A percentile compares a stretch with the other conserved stretches of the same genome.
Conservation (phyloP, 2,797 vertebrate species). For the Ptychobarbus kaznakovi region DNA sequence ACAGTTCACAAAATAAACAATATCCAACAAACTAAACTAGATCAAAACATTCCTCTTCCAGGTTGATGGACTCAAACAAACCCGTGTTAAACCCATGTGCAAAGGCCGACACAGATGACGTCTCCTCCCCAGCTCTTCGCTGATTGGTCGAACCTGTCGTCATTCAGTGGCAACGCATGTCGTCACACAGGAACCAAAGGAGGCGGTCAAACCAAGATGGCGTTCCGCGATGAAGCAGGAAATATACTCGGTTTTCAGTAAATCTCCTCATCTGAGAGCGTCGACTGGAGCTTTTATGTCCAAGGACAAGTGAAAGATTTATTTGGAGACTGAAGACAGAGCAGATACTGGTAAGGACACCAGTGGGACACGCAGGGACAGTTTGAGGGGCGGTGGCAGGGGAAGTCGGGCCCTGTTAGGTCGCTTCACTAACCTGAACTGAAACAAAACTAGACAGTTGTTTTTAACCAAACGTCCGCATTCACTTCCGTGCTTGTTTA, state of each 20-base stretch:
- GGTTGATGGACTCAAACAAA: neutral
- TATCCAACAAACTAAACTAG: neutral
- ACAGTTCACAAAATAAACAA: neutral
- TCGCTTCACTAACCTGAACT: conserved; percentile 65
- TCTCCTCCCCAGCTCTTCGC: neutral
- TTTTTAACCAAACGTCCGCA: neutral
- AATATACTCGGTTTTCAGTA: conserved; percentile 77
- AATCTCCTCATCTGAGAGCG: conserved; percentile 63
- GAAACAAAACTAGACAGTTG: conserved; percentile 59
- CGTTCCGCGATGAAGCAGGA: conserved; percentile 80
- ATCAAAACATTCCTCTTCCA: neutral
- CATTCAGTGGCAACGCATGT: conserved; percentile 61
- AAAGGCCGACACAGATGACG: conserved; percentile 27
- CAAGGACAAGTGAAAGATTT: conserved; percentile 56
- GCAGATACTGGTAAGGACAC: conserved; percentile 71
- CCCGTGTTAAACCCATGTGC: conserved; percentile 47
- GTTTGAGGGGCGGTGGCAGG: conserved; percentile 77
- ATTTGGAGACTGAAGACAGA: conserved; percentile 68
- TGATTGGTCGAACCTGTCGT: conserved; percentile 56
- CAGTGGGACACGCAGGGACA: neutral
- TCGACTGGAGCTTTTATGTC: conserved; percentile 38
- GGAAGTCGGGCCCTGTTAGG: conserved; percentile 56
- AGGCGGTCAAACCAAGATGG: conserved; percentile 81
- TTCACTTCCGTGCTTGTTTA: neutral
- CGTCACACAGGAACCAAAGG: conserved; percentile 76